Base-by-base conservation (phyloP, 2,888 invertebrate genomes). In the Byasa hedistus region DNA sequence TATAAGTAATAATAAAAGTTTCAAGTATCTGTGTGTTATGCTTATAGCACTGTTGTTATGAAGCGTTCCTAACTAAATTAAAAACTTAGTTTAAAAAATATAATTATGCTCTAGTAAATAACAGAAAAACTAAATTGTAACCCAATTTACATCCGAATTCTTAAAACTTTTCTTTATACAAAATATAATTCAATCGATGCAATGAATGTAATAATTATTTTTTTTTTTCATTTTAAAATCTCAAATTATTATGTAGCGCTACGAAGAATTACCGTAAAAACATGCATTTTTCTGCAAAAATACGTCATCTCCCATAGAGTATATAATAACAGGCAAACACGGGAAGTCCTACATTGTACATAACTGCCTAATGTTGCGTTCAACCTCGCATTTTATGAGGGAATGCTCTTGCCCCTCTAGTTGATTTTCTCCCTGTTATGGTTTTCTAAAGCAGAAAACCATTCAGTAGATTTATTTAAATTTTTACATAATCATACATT, bases 291-390 rank as follows among this genome's bases (percentile, higher is more conserved):
- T 19, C n/a, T n/a, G 2, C 4, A 39, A 52, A 36, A 64, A 36
- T 64, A 57, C 64, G 39, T 22, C 58, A 72, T 78, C 76, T 76
- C 74, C 76, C 79, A 78, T 79, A 84, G 81, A 81, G 78, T 80
- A 83, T 4, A 83, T 83, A 84, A n/a, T 82, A 81, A 81, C 84
- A 77, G 76, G 78, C 81, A 83, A 84, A 83, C 83, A 83, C 83
- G 82, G 83, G 84, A 83, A 79, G 48, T 78, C 80, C 79, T 54
- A 76, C 75, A 74, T 73, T 76, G 81, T 78, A 78, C 81, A 81
- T 82, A 82, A 73, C 73, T 77, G 83, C 79, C 78, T 81, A 82
- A 83, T 83, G 83, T 81, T 82, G 79, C 82, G 79, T 82, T 79
- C 78, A 79, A 81, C 79, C 78, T 77, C 76, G 71, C 76, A 77